Conservation (phyloP, 1,140 invertebrate genomes). For the Diachasma alloeum region DNA sequence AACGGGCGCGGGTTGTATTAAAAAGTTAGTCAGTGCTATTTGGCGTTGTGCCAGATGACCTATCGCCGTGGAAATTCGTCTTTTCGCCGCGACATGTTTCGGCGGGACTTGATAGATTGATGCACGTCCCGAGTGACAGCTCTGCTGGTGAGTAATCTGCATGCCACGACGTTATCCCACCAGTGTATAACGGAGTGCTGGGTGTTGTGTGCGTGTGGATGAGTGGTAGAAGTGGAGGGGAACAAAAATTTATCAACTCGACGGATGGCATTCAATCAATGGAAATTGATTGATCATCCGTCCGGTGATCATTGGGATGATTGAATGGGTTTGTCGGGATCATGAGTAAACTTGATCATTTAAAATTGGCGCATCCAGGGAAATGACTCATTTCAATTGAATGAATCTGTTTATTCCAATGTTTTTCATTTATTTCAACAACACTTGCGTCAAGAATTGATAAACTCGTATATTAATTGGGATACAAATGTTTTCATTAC, state of each 20-base stretch:
- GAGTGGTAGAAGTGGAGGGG: not conserved
- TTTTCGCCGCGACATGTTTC: conserved; percentile 52
- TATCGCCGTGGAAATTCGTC: conserved; percentile 51
- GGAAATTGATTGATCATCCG: conserved; percentile 4
- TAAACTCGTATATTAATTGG: too few species aligned
- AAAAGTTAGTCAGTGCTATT: conserved; percentile 5
- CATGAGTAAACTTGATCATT: too few species aligned
- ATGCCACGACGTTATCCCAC: conserved; percentile 31
- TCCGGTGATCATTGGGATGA: too few species aligned
- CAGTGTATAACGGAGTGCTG: not conserved
- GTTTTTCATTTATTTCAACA: too few species aligned
- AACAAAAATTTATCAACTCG: not conserved
- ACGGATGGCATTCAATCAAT: not conserved
- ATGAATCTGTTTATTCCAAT: too few species aligned
- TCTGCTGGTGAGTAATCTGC: conserved; percentile 42
- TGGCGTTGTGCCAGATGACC: conserved; percentile 48
- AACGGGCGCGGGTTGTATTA: not conserved
- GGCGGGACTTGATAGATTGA: conserved; percentile 48
- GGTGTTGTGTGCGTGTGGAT: not conserved
- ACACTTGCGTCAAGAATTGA: too few species aligned
- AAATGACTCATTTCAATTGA: too few species aligned
- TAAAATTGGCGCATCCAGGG: too few species aligned
- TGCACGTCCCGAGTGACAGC: conserved; percentile 48
- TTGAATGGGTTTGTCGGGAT: too few species aligned
- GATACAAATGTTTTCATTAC: too few species aligned